A percentile compares a stretch with the other conserved stretches of the same genome.
Evolutionary conservation across 2,113 vertebrate species (phyloP).

Genomic region (Xyrauchen texanus): DNA sequence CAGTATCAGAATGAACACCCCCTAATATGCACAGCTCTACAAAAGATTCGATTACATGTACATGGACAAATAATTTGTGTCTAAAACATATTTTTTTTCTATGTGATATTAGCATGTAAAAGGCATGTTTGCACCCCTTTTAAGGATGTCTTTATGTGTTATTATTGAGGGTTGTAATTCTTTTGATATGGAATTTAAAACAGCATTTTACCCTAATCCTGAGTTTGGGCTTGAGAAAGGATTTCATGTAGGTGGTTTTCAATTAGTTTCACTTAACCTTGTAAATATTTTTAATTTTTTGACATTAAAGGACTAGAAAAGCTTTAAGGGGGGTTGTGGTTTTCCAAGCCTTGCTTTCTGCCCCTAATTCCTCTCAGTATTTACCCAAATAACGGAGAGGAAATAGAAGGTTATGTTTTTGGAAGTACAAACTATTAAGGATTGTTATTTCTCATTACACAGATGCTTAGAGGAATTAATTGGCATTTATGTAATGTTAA

Average conservation of each 20-base stretch:
- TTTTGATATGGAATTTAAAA: constrained; percentile 54
- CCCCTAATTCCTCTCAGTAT: constrained; percentile 66
- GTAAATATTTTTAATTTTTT: constrained; percentile 62
- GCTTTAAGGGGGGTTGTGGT: constrained; percentile 47
- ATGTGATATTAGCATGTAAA: constrained; percentile 51
- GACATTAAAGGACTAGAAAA: constrained; percentile 59
- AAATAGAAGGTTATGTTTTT: neutral
- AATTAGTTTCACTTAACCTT: constrained; percentile 69
- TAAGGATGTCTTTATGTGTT: neutral
- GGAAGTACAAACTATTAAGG: constrained; percentile 65
- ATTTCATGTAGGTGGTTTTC: constrained; percentile 41
- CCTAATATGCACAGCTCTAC: constrained; percentile 70
- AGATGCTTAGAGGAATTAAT: constrained; percentile 71
- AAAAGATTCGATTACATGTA: constrained; percentile 76
- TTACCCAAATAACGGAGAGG: constrained; percentile 66
- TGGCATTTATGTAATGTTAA: constrained; percentile 70
- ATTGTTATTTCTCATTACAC: constrained; percentile 71
- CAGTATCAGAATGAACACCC: constrained; percentile 49
- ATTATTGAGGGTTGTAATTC: constrained; percentile 50
- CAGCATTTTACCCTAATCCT: constrained; percentile 56
- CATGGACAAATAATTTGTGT: constrained; percentile 69
- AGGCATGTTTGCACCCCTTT: constrained; percentile 31
- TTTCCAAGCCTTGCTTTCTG: constrained; percentile 51
- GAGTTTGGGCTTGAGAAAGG: constrained; percentile 22
- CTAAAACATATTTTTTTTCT: constrained; percentile 34